Percentiles rank a stretch among this genome's conserved stretches.
These are phyloP conservation scores for Dryobota labecula DNA, from an alignment of 2,888 invertebrate genomes.

Conservation along the genomic window DNA sequence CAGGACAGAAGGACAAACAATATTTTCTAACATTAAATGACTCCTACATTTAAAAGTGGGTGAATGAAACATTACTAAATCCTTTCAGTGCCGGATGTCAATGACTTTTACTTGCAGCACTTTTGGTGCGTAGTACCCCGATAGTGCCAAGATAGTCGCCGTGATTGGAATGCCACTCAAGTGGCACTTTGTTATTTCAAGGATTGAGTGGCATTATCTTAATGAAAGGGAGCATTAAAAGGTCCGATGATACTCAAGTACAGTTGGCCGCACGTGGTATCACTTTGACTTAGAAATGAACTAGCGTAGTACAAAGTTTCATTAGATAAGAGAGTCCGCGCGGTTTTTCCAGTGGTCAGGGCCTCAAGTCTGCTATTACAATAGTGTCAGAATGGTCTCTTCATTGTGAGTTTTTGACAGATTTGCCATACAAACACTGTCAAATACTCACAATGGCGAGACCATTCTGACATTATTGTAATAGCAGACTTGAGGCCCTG, in stretches of 20 bases:
- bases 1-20: conserved; percentile 19
- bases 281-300: too few relatives aligned
- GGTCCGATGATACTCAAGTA: not conserved
- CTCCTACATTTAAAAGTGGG: conserved; percentile 34
- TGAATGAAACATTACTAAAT: conserved; percentile 47
- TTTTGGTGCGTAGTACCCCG: conserved; percentile 42
- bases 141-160: conserved; percentile 32
- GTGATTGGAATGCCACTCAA: conserved; percentile 42
- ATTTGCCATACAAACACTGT: too few relatives aligned
- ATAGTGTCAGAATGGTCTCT: too few relatives aligned
- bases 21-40: not conserved
- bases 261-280: not conserved
- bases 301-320: not conserved
- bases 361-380: too few relatives aligned
- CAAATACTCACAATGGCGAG: too few relatives aligned
- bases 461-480: too few relatives aligned
- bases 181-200: conserved; percentile 11
- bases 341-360: too few relatives aligned
- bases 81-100: conserved; percentile 58
- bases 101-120: conserved; percentile 60
- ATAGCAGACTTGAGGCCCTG: too few relatives aligned
- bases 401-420: too few relatives aligned
- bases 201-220: conserved; percentile 36
- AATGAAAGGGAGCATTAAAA: conserved; percentile 19
- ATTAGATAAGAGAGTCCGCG: not conserved